Evolutionary conservation across 92 coral and sea anemone genomes (phyloP).

Genomic region (Paramuricea clavata): DNA sequence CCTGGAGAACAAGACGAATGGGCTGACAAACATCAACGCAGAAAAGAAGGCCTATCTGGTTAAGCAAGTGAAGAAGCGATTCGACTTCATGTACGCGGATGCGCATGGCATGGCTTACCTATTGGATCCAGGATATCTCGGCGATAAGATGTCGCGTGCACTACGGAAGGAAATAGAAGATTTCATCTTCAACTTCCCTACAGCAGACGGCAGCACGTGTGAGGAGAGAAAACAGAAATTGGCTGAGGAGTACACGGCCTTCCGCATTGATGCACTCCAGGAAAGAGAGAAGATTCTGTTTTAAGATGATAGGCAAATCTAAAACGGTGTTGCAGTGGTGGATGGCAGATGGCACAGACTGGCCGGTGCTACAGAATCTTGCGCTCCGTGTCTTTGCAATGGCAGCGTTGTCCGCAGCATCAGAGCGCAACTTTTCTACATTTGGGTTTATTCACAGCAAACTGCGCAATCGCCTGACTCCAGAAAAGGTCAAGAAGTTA

Average conservation of each 20-base stretch:
- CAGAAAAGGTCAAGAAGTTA: conserved; percentile 12
- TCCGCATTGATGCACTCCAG: conserved; percentile 1
- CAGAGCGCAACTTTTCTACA: conserved; percentile 8
- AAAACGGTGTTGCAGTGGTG: conserved; percentile 37
- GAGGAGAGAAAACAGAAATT: conserved; percentile 5
- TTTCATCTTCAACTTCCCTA: conserved; percentile 22
- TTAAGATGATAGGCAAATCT: conserved; percentile 14
- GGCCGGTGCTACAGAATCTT: conserved; percentile 30
- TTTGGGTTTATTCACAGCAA: conserved; percentile 8
- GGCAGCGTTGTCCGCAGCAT: conserved; percentile 25
- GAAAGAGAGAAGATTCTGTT: conserved; percentile 8
- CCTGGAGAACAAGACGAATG: conserved; percentile 16
- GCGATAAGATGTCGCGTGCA: not conserved
- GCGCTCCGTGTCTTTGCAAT: not conserved
- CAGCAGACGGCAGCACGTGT: conserved; percentile 16
- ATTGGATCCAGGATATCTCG: conserved; percentile 14
- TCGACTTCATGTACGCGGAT: conserved; percentile 27
- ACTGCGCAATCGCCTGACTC: conserved; percentile 13
- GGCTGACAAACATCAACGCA: not conserved
- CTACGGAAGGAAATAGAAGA: conserved; percentile 10
- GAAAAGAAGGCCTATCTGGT: conserved; percentile 8
- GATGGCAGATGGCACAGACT: conserved; percentile 36
- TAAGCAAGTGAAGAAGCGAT: not conserved
- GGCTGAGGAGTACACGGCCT: conserved; percentile 15
- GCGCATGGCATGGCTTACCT: conserved; percentile 24